These are phyloP conservation scores for Amblyopsis hoosieri DNA, from an alignment of 2,797 vertebrate species.

Conservation along the genomic window DNA sequence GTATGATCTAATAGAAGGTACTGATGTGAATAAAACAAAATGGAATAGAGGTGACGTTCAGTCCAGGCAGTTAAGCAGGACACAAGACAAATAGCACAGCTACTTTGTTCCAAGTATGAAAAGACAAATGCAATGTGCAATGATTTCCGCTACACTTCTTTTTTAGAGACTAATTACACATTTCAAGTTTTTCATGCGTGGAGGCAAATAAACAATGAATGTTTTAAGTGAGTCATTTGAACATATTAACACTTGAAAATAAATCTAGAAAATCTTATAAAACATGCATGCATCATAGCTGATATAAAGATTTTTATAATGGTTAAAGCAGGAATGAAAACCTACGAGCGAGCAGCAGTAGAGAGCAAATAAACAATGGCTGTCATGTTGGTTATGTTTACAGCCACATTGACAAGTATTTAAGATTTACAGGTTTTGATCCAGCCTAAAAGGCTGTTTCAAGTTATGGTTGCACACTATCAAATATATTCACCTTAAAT, in stretches of 20 bases:
- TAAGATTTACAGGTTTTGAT: constrained; percentile 16
- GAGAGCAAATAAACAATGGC: constrained; percentile 15
- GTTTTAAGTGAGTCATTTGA: constrained; percentile 11
- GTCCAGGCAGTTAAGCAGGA: constrained; percentile 35
- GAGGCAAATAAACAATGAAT: constrained; percentile 20
- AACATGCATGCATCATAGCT: constrained; percentile 62
- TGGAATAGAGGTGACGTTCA: constrained; percentile 18
- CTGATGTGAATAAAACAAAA: constrained; percentile 19
- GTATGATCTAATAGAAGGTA: constrained; percentile 22
- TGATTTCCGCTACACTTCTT: constrained; percentile 33
- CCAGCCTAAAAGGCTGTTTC: constrained; percentile 3
- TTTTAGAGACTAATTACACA: constrained; percentile 21
- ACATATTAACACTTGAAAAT: constrained; percentile 41
- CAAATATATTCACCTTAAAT: constrained; percentile 19
- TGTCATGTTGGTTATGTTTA: constrained; percentile 10
- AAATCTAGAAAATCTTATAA: constrained; percentile 61
- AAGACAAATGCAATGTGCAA: constrained; percentile 34
- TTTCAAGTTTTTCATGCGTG: constrained; percentile 20
- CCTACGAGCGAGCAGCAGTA: constrained; percentile 6
- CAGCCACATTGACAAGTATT: constrained; percentile 7
- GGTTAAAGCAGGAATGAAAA: constrained; percentile 10
- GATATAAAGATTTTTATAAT: constrained; percentile 9
- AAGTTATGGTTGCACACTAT: not conserved
- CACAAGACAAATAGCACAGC: constrained; percentile 45
- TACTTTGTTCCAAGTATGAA: constrained; percentile 41